A percentile compares a stretch with the other conserved stretches of the same genome.
Evolutionary conservation across 2,888 invertebrate genomes (phyloP).

Genomic region (Agonopterix heracliana): DNA sequence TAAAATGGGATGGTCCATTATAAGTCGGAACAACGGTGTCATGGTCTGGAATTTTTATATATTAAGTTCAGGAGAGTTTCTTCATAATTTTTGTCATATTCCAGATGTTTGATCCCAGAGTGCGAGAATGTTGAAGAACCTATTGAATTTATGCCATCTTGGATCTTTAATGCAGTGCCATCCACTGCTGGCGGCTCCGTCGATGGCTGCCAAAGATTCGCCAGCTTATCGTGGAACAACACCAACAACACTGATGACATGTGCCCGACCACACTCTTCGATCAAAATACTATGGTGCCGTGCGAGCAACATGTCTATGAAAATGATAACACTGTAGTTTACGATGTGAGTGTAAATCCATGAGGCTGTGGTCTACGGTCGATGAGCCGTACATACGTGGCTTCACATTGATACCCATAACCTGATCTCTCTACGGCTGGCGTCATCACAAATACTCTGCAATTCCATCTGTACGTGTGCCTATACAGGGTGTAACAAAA

Average conservation of each 20-base stretch:
- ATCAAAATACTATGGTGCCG: neutral
- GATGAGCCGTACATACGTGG: too few relatives aligned
- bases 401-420: too few relatives aligned
- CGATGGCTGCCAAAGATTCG: slow-evolving; percentile 6
- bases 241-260: neutral
- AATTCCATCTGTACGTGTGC: too few relatives aligned
- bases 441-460: too few relatives aligned
- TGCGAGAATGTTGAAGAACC: slow-evolving; percentile 34
- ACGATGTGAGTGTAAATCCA: slow-evolving; percentile 4
- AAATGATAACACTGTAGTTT: slow-evolving; percentile 6
- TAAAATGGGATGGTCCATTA: too few relatives aligned
- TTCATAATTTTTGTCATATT: neutral
- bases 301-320: slow-evolving; percentile 12
- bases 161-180: slow-evolving; percentile 45
- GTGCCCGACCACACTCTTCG: slow-evolving; percentile 6
- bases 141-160: slow-evolving; percentile 29
- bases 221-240: neutral
- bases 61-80: too few relatives aligned
- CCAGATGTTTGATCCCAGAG: slow-evolving; percentile 50
- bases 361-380: too few relatives aligned
- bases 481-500: too few relatives aligned
- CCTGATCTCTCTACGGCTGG: too few relatives aligned
- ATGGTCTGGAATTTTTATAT: too few relatives aligned
- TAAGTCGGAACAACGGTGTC: too few relatives aligned
- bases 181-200: slow-evolving; percentile 14